phyloP scores from a whole-genome alignment of 1,140 invertebrate genomes.

The Drosophila bocqueti region DNA sequence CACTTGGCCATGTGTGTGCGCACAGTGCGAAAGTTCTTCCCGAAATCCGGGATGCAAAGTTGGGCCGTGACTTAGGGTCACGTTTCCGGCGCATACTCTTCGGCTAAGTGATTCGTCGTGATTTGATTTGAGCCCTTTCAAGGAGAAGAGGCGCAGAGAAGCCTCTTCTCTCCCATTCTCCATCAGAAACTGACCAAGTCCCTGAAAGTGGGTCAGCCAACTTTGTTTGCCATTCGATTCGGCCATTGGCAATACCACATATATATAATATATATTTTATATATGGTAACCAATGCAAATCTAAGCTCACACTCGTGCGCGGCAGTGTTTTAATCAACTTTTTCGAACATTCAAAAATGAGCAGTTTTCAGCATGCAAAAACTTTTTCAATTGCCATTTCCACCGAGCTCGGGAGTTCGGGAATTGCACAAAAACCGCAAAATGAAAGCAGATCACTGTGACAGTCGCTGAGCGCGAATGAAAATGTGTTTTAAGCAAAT shows the following conservation, averaged over 20 bases:
- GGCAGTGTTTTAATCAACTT: slow-evolving; percentile 64
- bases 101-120: slow-evolving; percentile 79
- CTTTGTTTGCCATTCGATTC: slow-evolving; percentile 59
- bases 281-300: slow-evolving; percentile 47
- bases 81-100: slow-evolving; percentile 57
- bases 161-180: neutral
- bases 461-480: slow-evolving; percentile 12
- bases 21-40: slow-evolving; percentile 13
- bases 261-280: neutral
- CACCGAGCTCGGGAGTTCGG: slow-evolving; percentile 42
- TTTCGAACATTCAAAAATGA: slow-evolving; percentile 50
- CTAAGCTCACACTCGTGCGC: slow-evolving; percentile 4
- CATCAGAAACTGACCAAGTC: slow-evolving; percentile 2
- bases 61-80: slow-evolving; percentile 61
- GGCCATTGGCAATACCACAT: slow-evolving; percentile 46
- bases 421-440: slow-evolving; percentile 44
- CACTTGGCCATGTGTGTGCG: slow-evolving; percentile 57
- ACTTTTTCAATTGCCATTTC: slow-evolving; percentile 70
- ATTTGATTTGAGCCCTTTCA: slow-evolving; percentile 65
- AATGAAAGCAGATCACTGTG: slow-evolving; percentile 35
- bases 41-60: slow-evolving; percentile 62
- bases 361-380: slow-evolving; percentile 30
- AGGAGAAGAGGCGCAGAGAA: slow-evolving; percentile 24
- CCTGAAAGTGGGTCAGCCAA: slow-evolving; percentile 65
- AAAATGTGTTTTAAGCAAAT: slow-evolving; percentile 49